These are phyloP conservation scores for Zophobas morio DNA, from an alignment of 1,140 invertebrate genomes.

Conservation along the genomic window DNA sequence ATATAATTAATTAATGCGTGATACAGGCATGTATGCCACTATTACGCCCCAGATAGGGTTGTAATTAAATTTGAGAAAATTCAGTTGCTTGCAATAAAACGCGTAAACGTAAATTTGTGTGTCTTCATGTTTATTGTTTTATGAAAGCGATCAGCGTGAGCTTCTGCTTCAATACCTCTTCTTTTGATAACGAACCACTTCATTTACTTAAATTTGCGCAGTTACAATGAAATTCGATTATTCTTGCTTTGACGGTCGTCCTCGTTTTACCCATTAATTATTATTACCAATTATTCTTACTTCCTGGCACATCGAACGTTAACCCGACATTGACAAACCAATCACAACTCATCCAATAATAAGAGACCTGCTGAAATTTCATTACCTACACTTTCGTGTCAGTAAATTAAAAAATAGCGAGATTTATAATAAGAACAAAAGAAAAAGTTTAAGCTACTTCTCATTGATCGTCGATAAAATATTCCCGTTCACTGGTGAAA, in stretches of 20 bases:
- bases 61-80: not conserved
- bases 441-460: not conserved
- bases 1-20: slow-evolving; percentile 11
- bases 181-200: not conserved
- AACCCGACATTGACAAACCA: slow-evolving; percentile 25
- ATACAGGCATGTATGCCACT: slow-evolving; percentile 8
- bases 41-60: not conserved
- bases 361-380: slow-evolving; percentile 20
- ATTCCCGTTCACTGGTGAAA: not conserved
- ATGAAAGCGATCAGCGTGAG: not conserved
- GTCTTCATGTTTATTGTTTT: too few relatives aligned
- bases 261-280: slow-evolving; percentile 32
- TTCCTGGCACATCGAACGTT: slow-evolving; percentile 10
- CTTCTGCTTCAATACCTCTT: not conserved
- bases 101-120: not conserved
- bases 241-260: not conserved
- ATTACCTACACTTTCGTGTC: slow-evolving; percentile 20
- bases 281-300: slow-evolving; percentile 30
- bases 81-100: not conserved
- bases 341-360: slow-evolving; percentile 29
- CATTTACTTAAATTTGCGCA: slow-evolving; percentile 12
- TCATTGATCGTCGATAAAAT: not conserved
- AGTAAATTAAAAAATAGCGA: slow-evolving; percentile 29
- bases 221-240: slow-evolving; percentile 32
- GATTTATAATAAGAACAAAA: slow-evolving; percentile 8